These are phyloP conservation scores for Cercocebus atys DNA, from an alignment of 2,113 vertebrate species.

Conservation along the genomic window DNA sequence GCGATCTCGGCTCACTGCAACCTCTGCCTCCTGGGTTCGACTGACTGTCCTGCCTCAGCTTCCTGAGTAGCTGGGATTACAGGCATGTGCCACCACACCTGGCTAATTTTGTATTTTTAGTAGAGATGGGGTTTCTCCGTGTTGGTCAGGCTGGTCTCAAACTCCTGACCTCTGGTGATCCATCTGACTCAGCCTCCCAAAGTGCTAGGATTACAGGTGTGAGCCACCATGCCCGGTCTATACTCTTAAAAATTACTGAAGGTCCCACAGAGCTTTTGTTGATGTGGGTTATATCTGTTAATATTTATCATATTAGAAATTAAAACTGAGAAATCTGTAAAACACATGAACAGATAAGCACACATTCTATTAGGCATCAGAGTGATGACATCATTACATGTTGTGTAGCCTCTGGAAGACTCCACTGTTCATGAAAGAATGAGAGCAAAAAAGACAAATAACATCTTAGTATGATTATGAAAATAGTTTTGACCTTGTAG, in stretches of 20 bases:
- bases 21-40: no score
- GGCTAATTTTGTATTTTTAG: no score
- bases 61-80: no score
- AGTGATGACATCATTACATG: not conserved
- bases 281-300: not conserved
- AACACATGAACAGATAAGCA: not conserved
- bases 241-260: not conserved
- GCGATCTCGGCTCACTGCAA: no score
- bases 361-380: not conserved
- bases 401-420: not conserved
- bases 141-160: no score
- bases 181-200: no score
- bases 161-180: no score
- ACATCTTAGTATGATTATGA: not conserved
- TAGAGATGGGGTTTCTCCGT: no score
- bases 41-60: no score
- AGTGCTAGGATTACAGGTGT: no score
- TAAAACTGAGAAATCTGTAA: not conserved
- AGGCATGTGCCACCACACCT: no score
- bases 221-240: no score
- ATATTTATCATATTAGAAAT: constrained; percentile 14
- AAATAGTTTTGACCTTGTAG: not conserved
- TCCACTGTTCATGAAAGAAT: not conserved
- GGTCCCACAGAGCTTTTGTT: not conserved
- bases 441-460: not conserved